Evolutionary conservation across 2,888 invertebrate species (phyloP).

Genomic region (Acanthosepion lycidas): DNA sequence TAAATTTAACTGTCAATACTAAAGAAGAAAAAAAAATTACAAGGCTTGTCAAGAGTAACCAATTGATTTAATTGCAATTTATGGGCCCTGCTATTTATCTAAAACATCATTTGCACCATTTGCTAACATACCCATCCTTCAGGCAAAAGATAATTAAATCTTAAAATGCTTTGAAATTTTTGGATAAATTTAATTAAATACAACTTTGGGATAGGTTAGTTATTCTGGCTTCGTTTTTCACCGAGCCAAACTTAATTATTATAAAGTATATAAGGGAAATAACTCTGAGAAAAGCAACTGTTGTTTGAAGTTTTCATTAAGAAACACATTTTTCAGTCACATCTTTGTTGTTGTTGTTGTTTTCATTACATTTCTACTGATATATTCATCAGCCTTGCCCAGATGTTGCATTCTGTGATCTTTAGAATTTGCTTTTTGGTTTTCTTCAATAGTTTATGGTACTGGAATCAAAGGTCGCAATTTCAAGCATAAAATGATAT

Average conservation of each 20-base stretch:
- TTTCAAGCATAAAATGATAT: too few relatives aligned
- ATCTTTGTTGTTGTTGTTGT: too few relatives aligned
- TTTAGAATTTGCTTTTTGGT: too few relatives aligned
- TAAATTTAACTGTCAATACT: background rate
- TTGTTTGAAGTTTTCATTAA: too few relatives aligned
- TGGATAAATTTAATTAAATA: constrained; percentile 15
- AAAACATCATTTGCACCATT: background rate
- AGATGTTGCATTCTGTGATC: too few relatives aligned
- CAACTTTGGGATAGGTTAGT: background rate
- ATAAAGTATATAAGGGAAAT: background rate
- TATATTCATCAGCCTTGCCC: too few relatives aligned
- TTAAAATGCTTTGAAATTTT: background rate
- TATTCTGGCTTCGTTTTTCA: background rate
- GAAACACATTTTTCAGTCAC: too few relatives aligned
- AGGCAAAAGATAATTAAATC: background rate
- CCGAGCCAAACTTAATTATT: background rate
- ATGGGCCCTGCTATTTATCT: background rate
- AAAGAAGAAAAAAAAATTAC: background rate
- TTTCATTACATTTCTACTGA: too few relatives aligned
- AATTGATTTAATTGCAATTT: constrained; percentile 16
- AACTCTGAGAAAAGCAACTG: background rate
- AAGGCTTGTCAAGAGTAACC: constrained; percentile 6
- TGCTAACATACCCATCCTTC: background rate
- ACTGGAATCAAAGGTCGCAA: too few relatives aligned
- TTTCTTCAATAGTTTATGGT: too few relatives aligned